Conservation (phyloP, 2,888 invertebrate genomes). For the Epirrhoe tristata region DNA sequence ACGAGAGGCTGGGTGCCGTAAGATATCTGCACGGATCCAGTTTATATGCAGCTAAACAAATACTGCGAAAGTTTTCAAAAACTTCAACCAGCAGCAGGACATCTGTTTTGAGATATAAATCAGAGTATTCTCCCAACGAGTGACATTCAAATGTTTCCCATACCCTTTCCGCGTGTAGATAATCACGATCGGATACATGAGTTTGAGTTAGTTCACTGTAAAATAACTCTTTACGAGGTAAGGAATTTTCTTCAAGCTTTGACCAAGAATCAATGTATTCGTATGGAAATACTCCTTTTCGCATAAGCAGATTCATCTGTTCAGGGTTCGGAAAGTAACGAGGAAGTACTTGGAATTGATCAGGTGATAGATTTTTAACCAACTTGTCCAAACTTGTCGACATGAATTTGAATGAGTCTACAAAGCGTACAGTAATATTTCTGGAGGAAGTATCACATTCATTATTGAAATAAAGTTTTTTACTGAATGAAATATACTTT, state of each 20-base stretch:
- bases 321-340: slow-evolving; percentile 6
- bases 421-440: slow-evolving; percentile 17
- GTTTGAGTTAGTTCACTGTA: slow-evolving; percentile 31
- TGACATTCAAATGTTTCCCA: slow-evolving; percentile 48
- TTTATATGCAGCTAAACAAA: too few relatives aligned
- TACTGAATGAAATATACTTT: slow-evolving; percentile 27
- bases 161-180: slow-evolving; percentile 45
- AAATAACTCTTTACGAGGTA: slow-evolving; percentile 40
- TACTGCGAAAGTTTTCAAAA: slow-evolving; percentile 51
- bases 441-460: background rate
- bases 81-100: slow-evolving; percentile 53
- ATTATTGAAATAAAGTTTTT: slow-evolving; percentile 10
- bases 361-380: too few relatives aligned
- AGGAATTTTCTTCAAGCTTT: slow-evolving; percentile 30
- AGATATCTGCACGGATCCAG: too few relatives aligned
- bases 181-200: slow-evolving; percentile 40
- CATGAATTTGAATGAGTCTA: slow-evolving; percentile 28
- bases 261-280: slow-evolving; percentile 42
- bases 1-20: slow-evolving; percentile 12
- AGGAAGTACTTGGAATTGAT: slow-evolving; percentile 9
- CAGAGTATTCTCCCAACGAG: slow-evolving; percentile 50
- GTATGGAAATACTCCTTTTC: slow-evolving; percentile 48
- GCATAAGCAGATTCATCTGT: slow-evolving; percentile 17
- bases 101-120: slow-evolving; percentile 54
- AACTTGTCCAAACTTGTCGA: too few relatives aligned